Percentiles rank a stretch among this genome's conserved stretches.
Evolutionary conservation across 2,888 invertebrate genomes (phyloP).

Genomic region (Drosophila percnosoma): DNA sequence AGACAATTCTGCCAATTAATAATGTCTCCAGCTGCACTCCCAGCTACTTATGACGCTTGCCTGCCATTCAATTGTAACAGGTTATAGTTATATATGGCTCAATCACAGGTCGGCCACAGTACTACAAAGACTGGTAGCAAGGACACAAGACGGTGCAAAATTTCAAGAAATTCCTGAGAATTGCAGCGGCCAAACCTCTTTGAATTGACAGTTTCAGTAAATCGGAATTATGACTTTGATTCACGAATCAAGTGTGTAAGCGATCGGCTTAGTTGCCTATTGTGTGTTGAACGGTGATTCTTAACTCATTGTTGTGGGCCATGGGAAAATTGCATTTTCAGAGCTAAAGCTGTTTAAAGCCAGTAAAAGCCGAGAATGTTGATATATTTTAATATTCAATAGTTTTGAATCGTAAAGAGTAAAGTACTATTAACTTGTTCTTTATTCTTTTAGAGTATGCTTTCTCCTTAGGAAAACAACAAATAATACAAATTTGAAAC

Average conservation of each 20-base stretch:
- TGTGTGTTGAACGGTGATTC: conserved; percentile 18
- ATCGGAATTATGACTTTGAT: conserved; percentile 67
- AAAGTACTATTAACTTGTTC: not conserved
- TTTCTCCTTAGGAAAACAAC: not conserved
- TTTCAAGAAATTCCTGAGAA: conserved; percentile 50
- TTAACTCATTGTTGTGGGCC: conserved; percentile 10
- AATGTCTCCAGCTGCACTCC: conserved; percentile 35
- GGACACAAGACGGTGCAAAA: conserved; percentile 27
- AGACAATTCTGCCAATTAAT: conserved; percentile 79
- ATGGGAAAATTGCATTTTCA: conserved; percentile 37
- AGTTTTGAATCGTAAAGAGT: not conserved
- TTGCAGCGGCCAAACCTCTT: conserved; percentile 33
- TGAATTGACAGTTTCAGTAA: conserved; percentile 38
- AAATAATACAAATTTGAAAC: not conserved
- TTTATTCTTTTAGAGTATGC: not conserved
- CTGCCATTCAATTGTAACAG: conserved; percentile 69
- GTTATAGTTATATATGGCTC: conserved; percentile 62
- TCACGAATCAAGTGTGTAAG: conserved; percentile 53
- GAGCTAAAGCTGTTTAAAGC: conserved; percentile 6
- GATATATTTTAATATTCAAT: not conserved
- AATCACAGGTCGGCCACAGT: conserved; percentile 41
- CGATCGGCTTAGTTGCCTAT: conserved; percentile 38
- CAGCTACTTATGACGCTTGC: conserved; percentile 33
- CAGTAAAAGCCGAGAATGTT: not conserved
- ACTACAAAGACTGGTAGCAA: conserved; percentile 32